These are phyloP conservation scores for Aporophyla lueneburgensis DNA, from an alignment of 2,888 invertebrate species.

Conservation along the genomic window DNA sequence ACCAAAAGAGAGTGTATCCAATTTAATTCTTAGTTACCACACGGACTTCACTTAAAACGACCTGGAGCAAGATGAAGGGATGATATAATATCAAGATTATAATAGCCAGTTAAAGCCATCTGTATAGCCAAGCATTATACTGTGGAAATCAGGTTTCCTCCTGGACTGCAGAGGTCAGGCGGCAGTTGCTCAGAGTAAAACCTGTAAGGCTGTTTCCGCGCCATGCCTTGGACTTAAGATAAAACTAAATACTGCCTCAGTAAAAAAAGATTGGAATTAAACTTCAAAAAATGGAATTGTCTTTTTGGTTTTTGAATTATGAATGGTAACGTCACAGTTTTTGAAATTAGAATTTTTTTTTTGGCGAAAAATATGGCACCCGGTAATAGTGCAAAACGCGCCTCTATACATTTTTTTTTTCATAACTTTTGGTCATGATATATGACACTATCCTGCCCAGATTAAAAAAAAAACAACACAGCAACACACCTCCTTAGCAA, in stretches of 20 bases:
- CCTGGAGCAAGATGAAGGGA: neutral
- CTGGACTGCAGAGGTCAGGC: conserved; percentile 28
- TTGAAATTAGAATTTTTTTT: neutral
- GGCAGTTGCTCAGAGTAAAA: conserved; percentile 33
- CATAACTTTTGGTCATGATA: neutral
- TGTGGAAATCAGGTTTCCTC: conserved; percentile 44
- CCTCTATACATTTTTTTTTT: neutral
- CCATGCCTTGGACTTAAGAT: neutral
- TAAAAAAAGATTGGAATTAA: neutral
- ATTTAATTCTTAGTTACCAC: neutral
- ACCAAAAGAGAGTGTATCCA: neutral
- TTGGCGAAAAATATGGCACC: neutral
- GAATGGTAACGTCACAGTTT: neutral
- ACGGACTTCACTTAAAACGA: neutral
- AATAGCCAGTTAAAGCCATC: neutral
- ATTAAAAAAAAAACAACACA: neutral
- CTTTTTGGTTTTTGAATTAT: neutral
- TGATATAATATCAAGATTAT: conserved; percentile 6
- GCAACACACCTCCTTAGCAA: conserved; percentile 25
- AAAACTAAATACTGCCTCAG: neutral
- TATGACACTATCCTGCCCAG: neutral
- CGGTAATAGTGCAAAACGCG: no score
- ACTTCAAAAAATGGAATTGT: neutral
- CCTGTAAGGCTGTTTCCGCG: conserved; percentile 19
- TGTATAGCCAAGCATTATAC: conserved; percentile 15